Conservation (phyloP, 2,888 invertebrate genomes). For the Phasia obesa region DNA sequence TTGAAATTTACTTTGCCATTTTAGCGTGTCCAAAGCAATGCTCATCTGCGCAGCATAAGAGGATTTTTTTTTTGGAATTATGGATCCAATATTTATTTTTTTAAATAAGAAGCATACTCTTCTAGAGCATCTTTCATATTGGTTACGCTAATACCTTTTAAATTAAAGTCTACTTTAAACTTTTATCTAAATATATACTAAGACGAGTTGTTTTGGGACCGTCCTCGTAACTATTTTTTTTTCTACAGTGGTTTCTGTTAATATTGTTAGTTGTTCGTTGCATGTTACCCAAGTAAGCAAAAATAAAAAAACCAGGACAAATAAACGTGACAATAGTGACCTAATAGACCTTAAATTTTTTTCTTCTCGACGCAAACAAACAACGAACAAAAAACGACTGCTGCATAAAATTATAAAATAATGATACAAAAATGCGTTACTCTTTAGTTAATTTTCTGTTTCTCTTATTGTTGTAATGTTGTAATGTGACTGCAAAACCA, state of each 20-base stretch:
- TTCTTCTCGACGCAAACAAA: not conserved
- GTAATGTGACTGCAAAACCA: constrained; percentile 32
- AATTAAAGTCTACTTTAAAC: too few relatives aligned
- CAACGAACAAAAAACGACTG: constrained; percentile 18
- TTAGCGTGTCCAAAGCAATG: too few relatives aligned
- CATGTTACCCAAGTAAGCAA: constrained; percentile 36
- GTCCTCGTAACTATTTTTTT: constrained; percentile 10
- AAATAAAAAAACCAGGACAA: constrained; percentile 6
- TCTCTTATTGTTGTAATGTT: not conserved
- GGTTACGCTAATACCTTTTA: too few relatives aligned
- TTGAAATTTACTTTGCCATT: too few relatives aligned
- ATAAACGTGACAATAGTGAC: constrained; percentile 70
- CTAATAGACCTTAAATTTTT: constrained; percentile 66
- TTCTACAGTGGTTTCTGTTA: constrained; percentile 2
- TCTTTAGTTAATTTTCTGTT: not conserved
- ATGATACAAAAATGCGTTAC: constrained; percentile 64
- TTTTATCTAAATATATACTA: too few relatives aligned
- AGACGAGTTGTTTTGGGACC: too few relatives aligned
- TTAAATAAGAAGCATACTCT: too few relatives aligned
- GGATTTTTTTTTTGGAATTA: too few relatives aligned
- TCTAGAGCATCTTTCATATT: too few relatives aligned
- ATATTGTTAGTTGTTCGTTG: constrained; percentile 34
- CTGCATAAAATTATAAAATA: constrained; percentile 65
- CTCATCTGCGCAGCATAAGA: too few relatives aligned
- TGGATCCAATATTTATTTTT: too few relatives aligned